Evolutionary conservation across 1,140 invertebrate species (phyloP).

Genomic region (Eufriesea mexicana): DNA sequence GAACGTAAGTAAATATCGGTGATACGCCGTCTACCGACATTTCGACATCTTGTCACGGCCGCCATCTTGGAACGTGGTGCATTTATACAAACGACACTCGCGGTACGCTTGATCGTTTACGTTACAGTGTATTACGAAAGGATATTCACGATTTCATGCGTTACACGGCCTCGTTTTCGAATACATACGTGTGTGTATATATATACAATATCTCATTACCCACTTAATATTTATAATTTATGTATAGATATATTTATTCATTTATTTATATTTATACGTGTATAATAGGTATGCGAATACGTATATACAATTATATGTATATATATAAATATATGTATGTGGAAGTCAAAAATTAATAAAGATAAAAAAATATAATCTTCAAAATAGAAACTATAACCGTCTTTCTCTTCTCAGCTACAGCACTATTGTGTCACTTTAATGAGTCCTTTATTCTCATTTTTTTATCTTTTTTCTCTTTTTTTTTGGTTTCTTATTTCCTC

Average conservation of each 20-base stretch:
- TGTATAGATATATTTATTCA: conserved; percentile 37
- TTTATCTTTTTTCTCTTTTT: conserved; percentile 4
- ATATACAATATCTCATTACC: conserved; percentile 20
- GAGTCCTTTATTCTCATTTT: conserved; percentile 54
- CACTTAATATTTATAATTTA: conserved; percentile 45
- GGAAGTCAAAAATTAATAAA: conserved; percentile 75
- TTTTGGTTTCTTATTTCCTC: conserved; percentile 15
- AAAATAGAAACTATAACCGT: conserved; percentile 76
- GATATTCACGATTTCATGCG: conserved; percentile 26
- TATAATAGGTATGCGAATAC: conserved; percentile 57
- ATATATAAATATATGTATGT: conserved; percentile 60
- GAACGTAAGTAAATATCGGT: background rate
- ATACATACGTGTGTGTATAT: background rate
- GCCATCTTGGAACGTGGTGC: background rate
- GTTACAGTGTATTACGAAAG: conserved; percentile 13
- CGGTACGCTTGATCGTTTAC: background rate
- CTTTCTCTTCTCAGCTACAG: conserved; percentile 67
- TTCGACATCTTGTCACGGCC: background rate
- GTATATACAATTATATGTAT: conserved; percentile 56
- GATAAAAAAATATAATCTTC: conserved; percentile 77
- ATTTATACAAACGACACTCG: background rate
- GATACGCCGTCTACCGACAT: too few species aligned
- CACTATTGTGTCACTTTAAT: conserved; percentile 63
- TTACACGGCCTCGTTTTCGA: conserved; percentile 34
- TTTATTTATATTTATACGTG: conserved; percentile 45